Evolutionary conservation across 2,888 invertebrate species (phyloP).

Genomic region (Zygaena filipendulae): DNA sequence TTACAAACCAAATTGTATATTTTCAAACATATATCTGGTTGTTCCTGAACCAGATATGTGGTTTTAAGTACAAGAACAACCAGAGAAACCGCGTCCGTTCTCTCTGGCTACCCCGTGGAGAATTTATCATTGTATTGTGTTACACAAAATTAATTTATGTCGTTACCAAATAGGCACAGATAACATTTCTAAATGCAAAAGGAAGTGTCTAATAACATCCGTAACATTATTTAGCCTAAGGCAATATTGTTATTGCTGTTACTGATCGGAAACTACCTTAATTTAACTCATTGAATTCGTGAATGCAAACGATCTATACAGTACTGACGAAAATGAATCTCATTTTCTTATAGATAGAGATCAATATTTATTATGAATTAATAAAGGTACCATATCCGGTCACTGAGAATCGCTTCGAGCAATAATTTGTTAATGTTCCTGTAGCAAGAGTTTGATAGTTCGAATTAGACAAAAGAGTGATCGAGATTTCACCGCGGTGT

Average conservation of each 20-base stretch:
- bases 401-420: slow-evolving; percentile 49
- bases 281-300: slow-evolving; percentile 60
- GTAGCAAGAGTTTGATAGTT: slow-evolving; percentile 47
- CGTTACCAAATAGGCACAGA: no score
- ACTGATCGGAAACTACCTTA: slow-evolving; percentile 58
- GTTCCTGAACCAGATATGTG: no score
- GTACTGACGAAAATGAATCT: slow-evolving; percentile 17
- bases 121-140: no score
- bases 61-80: no score
- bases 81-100: no score
- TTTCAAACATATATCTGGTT: no score
- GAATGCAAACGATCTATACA: slow-evolving; percentile 41
- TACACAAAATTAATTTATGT: no score
- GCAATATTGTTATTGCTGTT: slow-evolving; percentile 48
- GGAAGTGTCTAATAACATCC: slow-evolving; percentile 45
- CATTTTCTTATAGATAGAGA: slow-evolving; percentile 15
- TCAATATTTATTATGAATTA: slow-evolving; percentile 15
- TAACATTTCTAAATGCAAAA: no score
- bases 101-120: no score
- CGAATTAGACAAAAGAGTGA: slow-evolving; percentile 47
- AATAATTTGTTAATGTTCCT: slow-evolving; percentile 55
- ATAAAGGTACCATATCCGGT: slow-evolving; percentile 51
- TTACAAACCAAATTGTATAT: no score
- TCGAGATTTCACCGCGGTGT: slow-evolving; percentile 36
- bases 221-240: slow-evolving; percentile 35